Evolutionary conservation across 2,113 vertebrate species (phyloP).

Genomic region (Sorex fumeus): DNA sequence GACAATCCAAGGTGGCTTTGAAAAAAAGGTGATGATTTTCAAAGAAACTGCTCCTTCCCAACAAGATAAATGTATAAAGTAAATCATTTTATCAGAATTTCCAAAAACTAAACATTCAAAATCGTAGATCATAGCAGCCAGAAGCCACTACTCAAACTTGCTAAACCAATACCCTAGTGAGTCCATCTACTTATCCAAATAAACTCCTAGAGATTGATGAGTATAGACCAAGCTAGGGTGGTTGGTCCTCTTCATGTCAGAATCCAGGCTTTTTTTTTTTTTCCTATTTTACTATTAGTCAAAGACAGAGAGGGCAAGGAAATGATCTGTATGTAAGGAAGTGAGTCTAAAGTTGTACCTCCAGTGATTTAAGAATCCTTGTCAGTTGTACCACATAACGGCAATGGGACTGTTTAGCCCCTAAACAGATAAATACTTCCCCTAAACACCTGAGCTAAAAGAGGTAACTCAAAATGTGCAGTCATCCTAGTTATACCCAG

Average conservation of each 20-base stretch:
- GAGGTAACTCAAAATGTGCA: neutral
- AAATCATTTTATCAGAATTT: conserved; percentile 56
- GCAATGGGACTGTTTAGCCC: neutral
- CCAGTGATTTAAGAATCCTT: neutral
- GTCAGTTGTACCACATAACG: neutral
- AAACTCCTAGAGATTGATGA: neutral
- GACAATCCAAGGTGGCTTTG: neutral
- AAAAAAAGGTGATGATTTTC: conserved; percentile 59
- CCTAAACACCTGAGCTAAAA: neutral
- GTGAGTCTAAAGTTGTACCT: neutral
- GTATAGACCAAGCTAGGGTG: neutral
- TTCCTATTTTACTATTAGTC: neutral
- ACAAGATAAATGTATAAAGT: conserved; percentile 13
- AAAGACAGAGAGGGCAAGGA: neutral
- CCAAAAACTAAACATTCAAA: conserved; percentile 64
- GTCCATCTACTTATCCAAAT: neutral
- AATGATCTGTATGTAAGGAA: neutral
- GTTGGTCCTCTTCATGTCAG: neutral
- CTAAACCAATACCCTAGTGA: neutral
- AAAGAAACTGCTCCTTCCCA: conserved; percentile 19
- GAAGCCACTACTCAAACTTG: neutral
- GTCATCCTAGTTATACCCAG: neutral
- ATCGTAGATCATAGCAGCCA: conserved; percentile 11
- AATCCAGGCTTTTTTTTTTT: neutral
- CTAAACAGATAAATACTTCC: neutral